Conservation (phyloP, 2,113 vertebrate genomes). For the Vulpes vulpes region DNA sequence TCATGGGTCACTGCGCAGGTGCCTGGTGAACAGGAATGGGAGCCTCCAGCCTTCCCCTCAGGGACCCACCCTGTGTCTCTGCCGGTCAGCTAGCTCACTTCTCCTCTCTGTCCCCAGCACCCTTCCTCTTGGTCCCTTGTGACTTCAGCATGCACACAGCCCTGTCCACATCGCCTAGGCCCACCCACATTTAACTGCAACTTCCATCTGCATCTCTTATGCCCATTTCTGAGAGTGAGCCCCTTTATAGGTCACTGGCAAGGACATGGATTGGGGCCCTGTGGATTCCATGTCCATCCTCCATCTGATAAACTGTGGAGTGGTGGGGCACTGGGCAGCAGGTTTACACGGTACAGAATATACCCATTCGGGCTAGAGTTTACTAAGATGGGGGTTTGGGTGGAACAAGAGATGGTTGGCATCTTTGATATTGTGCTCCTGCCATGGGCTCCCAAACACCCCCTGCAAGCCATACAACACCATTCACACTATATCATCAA, state of each 20-base stretch:
- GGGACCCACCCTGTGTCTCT: not conserved
- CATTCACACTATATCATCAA: not conserved
- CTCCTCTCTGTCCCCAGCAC: not conserved
- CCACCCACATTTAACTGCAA: too few relatives aligned
- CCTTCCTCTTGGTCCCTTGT: not conserved
- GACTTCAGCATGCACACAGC: not conserved
- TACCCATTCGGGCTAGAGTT: not conserved
- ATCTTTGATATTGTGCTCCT: not conserved
- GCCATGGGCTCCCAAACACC: not conserved
- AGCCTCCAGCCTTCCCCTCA: not conserved
- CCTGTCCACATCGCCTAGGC: not conserved
- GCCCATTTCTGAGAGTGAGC: not conserved
- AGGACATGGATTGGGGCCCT: not conserved
- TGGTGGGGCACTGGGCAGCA: too few relatives aligned
- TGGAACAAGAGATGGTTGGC: not conserved
- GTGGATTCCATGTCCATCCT: not conserved
- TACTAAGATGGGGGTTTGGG: not conserved
- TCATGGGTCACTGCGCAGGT: not conserved
- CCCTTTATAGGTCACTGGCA: not conserved
- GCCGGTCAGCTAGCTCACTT: fast-evolving
- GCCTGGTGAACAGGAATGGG: not conserved
- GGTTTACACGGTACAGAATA: not conserved
- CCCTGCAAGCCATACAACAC: not conserved
- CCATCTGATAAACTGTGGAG: not conserved
- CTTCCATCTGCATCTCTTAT: not conserved